Evolutionary conservation across 2,888 invertebrate species (phyloP), one percentile per base, ranked within the genome.

Genomic region (Luperina nickerlii): DNA sequence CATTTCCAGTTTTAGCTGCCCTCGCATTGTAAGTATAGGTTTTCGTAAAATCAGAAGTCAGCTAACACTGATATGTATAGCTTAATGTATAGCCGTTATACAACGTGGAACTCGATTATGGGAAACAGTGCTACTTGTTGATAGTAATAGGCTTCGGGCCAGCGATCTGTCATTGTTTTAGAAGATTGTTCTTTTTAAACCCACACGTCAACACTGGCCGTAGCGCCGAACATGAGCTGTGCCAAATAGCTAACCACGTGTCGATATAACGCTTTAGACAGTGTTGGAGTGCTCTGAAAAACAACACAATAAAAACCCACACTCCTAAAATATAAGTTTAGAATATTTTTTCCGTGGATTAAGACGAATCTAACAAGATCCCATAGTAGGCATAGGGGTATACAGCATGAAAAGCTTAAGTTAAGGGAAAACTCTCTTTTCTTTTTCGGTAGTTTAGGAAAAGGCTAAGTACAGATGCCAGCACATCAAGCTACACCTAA

Each of bases 191-290:
- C 81, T 82, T 70, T 83, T 82, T 78, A 70, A 83, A 74, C 60
- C 32, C 62, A 70, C 60, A 76, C 76, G 70, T 82, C 82, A 84
- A 81, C 48, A 69, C 79, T 76, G 51, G 32, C 70, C 74, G 75
- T 74, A 83, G 68, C 63, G 78, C 79, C 81, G 66, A 80, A 73
- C 67, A 73, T 77, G 65, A 74, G 60, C 62, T 27, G 70, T 87
- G 87, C 86, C 85, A 87, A 85, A 79, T 62, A 68, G 60, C 63
- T 71, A 60, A 71, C 67, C 76, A 74, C 74, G 85, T 77, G 72
- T 27, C 62, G 24, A 32, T 79, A 63, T 38, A 70, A n/a, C 24
- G 57, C 57, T 74, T 32, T 7, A 74, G 71, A 76, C 48, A 76
- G 24, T 76, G 68, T 32, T 32, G 7, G 9, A 74, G 69, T 54